Conservation (phyloP, 2,888 invertebrate genomes). For the Archips crataeganus region DNA sequence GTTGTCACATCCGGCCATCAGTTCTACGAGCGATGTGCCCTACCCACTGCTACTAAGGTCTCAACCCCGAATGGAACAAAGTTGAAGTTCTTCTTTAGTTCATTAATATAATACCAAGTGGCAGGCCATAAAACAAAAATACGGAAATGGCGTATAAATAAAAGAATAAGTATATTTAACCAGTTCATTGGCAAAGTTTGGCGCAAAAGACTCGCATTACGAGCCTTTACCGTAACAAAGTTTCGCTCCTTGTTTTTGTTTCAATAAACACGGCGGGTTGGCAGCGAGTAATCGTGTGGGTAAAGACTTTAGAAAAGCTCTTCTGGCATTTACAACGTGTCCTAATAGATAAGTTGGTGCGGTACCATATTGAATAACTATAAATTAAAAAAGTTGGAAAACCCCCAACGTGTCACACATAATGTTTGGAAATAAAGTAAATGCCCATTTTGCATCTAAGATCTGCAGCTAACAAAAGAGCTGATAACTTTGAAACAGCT, state of each 20-base stretch:
- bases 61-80: no score
- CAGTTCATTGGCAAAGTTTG: conserved; percentile 16
- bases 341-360: background rate
- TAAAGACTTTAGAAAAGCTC: no score
- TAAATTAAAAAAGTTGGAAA: no score
- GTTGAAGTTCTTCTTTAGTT: no score
- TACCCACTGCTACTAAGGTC: no score
- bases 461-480: no score
- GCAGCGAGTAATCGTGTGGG: background rate
- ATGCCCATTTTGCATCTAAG: no score
- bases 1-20: no score
- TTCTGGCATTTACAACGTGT: background rate
- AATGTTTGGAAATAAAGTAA: no score
- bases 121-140: conserved; percentile 4
- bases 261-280: background rate
- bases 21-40: no score
- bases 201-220: conserved; percentile 13
- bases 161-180: conserved; percentile 10
- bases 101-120: background rate
- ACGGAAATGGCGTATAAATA: background rate
- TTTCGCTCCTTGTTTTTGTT: conserved; percentile 17
- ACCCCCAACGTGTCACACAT: no score
- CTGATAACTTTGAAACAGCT: no score
- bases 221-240: conserved; percentile 12
- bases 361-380: background rate